These are phyloP conservation scores for Otis tarda DNA, from an alignment of 2,113 vertebrate species.

Conservation along the genomic window DNA sequence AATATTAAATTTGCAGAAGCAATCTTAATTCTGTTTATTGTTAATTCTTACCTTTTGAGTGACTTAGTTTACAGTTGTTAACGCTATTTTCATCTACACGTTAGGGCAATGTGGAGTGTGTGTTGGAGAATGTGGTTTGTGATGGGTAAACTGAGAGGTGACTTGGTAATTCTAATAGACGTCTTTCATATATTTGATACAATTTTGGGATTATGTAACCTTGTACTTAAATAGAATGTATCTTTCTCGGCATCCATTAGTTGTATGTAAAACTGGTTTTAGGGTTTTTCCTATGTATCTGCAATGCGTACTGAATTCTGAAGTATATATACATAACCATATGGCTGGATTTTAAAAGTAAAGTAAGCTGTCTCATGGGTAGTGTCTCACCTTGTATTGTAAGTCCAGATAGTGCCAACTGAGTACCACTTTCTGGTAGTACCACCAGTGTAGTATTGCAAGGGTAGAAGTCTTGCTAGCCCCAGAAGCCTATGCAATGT, in stretches of 20 bases:
- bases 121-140: not conserved
- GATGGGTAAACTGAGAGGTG: not conserved
- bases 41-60: not conserved
- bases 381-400: not conserved
- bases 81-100: not conserved
- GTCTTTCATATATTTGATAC: not conserved
- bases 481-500: not conserved
- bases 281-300: not conserved
- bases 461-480: not conserved
- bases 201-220: not conserved
- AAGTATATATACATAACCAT: not conserved
- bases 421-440: not conserved
- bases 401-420: not conserved
- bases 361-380: not conserved
- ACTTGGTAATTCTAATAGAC: not conserved
- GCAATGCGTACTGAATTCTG: not conserved
- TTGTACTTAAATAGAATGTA: not conserved
- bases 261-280: not conserved
- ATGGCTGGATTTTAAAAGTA: not conserved
- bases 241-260: not conserved
- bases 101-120: not conserved
- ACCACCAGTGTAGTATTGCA: not conserved
- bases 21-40: not conserved
- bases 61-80: not conserved
- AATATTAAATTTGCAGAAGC: not conserved